These are phyloP conservation scores for Psilopogon haemacephalus DNA, from an alignment of 2,113 vertebrate species.

Conservation along the genomic window DNA sequence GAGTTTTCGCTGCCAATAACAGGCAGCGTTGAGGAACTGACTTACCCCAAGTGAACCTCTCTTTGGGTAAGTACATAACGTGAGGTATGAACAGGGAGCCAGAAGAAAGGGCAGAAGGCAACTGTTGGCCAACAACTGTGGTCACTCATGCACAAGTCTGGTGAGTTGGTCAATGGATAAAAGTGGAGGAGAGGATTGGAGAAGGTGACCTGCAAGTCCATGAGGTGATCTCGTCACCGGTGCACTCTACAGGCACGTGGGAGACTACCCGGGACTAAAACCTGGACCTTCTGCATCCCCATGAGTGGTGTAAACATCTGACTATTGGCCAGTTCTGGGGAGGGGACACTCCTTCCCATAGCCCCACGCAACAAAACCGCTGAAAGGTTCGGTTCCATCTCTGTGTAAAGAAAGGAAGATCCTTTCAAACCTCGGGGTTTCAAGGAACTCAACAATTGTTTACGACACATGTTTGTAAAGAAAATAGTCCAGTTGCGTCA, in stretches of 20 bases:
- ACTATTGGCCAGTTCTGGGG: constrained; percentile 40
- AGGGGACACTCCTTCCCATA: constrained; percentile 17
- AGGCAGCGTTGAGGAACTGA: background rate
- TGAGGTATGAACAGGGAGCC: background rate
- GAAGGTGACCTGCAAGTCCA: background rate
- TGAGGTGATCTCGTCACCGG: background rate
- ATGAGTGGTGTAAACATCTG: background rate
- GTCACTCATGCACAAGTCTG: background rate
- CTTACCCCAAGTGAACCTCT: background rate
- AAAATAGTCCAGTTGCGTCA: constrained; percentile 64
- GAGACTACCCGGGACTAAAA: background rate
- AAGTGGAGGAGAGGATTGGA: background rate
- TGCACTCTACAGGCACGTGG: background rate
- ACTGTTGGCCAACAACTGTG: background rate
- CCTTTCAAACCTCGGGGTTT: constrained; percentile 46
- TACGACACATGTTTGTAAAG: constrained; percentile 63
- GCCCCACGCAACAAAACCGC: constrained; percentile 18
- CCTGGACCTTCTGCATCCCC: background rate
- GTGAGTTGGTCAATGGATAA: background rate
- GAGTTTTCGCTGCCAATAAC: background rate
- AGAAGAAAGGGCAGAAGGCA: background rate
- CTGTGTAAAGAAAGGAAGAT: constrained; percentile 20
- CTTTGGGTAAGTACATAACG: background rate
- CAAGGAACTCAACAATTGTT: constrained; percentile 62
- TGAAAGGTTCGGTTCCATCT: constrained; percentile 32